Base-by-base conservation (phyloP, 2,113 vertebrate genomes). In the Triplophysa tibetana region DNA sequence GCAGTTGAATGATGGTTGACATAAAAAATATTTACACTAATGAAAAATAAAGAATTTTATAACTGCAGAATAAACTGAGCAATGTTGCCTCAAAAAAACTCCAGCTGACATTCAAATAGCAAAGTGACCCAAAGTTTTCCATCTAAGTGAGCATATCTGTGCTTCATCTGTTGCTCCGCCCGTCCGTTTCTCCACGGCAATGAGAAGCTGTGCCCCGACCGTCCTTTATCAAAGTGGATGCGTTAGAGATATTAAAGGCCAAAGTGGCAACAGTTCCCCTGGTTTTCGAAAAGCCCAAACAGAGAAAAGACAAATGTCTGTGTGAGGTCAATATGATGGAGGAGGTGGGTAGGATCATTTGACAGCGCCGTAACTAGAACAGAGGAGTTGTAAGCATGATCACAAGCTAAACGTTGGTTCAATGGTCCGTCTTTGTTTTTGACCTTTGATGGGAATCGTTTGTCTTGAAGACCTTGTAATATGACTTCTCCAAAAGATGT, bases 211-310 rank as follows among this genome's bases (percentile, higher is more conserved):
- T 8, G 13, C 16, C 7, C 58, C 70, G 63, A 43, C 45, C 56
- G 38, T 79, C 21, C 70, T 85, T 79, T 80, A 82, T 82, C 83
- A 77, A 38, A 63, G 60, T 41, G 38, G 11, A 58, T 67, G 77
- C 68, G 56, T 75, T 64, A 67, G 79, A 64, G 80, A 82, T 81
- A 85, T 84, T 84, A 89, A 80, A 81, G 50, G 78, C 73, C 81
- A 78, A 83, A 78, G 76, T 77, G 75, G 56, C 68, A 64, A 24
- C 58, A 43, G 61, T 23, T 64, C 45, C 82, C 45, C 62, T 58
- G 69, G 61, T 81, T 61, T 69, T 67, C 38, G 2, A 58, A 63
- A 58, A 81, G 63, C 45, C 75, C 75, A 82, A 23, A 77, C 38
- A 56, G 45, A 21, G 21, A 52, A 67, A 66, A 68, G 63, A 73